A percentile compares a stretch with the other conserved stretches of the same genome.
These are phyloP conservation scores for Lucifuga dentata DNA, from an alignment of 2,113 vertebrate genomes.

Conservation along the genomic window DNA sequence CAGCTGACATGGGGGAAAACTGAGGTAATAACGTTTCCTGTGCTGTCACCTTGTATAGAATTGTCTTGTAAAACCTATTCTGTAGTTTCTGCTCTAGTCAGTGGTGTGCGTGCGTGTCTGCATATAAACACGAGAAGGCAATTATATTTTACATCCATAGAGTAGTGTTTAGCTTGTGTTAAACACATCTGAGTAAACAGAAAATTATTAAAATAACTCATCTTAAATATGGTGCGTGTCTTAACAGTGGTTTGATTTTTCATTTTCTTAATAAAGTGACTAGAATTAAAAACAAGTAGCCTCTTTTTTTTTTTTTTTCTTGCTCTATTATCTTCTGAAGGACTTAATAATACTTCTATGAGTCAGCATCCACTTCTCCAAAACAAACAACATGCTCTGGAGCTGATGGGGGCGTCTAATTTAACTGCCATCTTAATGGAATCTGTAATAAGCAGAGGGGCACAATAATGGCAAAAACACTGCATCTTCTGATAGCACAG, in stretches of 20 bases:
- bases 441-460: constrained; percentile 84
- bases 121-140: background rate
- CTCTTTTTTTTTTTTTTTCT: constrained; percentile 70
- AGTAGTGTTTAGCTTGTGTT: background rate
- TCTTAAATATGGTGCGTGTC: constrained; percentile 49
- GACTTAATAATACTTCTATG: constrained; percentile 81
- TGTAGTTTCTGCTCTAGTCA: background rate
- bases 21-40: no score
- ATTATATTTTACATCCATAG: background rate
- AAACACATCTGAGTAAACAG: constrained; percentile 17
- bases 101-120: background rate
- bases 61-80: no score
- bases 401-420: constrained; percentile 83
- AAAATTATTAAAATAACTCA: constrained; percentile 45
- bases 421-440: constrained; percentile 86
- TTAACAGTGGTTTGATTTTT: constrained; percentile 53
- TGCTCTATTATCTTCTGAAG: constrained; percentile 77
- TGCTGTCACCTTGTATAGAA: no score
- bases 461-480: constrained; percentile 77
- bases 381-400: constrained; percentile 82
- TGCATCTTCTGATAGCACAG: constrained; percentile 76
- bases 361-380: constrained; percentile 77
- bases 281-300: constrained; percentile 8
- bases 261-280: constrained; percentile 55
- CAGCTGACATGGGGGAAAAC: no score